These are phyloP conservation scores for Pycnonotus jocosus DNA, from an alignment of 2,113 vertebrate genomes.

Conservation along the genomic window DNA sequence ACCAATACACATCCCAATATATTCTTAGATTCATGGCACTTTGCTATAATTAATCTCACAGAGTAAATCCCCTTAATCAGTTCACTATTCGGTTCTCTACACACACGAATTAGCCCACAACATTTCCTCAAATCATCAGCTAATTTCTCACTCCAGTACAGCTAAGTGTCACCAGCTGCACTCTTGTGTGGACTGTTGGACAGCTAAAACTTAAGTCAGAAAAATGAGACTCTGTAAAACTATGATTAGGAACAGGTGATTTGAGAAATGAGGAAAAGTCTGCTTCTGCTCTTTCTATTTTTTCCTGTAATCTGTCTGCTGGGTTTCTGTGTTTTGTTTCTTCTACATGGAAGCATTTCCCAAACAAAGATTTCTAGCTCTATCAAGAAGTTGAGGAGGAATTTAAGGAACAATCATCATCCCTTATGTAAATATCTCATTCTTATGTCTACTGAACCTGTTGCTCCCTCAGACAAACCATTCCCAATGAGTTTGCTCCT, in stretches of 20 bases:
- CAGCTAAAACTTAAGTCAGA: background rate
- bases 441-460: background rate
- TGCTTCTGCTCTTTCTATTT: background rate
- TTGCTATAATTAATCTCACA: background rate
- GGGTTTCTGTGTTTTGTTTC: background rate
- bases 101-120: background rate
- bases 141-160: background rate
- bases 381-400: background rate
- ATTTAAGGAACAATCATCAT: background rate
- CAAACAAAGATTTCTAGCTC: background rate
- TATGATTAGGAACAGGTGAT: background rate
- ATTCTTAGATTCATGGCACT: background rate
- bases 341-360: background rate
- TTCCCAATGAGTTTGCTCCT: background rate
- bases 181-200: background rate
- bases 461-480: background rate
- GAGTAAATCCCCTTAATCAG: background rate
- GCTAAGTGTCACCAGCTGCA: background rate
- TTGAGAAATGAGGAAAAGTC: background rate
- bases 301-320: background rate
- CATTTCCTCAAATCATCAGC: background rate
- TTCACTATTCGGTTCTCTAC: background rate
- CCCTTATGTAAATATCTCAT: background rate
- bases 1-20: background rate
- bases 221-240: background rate